Evolutionary conservation across 2,113 vertebrate species (phyloP), one percentile per base, ranked within the genome.

Genomic region (Carassius gibelio): DNA sequence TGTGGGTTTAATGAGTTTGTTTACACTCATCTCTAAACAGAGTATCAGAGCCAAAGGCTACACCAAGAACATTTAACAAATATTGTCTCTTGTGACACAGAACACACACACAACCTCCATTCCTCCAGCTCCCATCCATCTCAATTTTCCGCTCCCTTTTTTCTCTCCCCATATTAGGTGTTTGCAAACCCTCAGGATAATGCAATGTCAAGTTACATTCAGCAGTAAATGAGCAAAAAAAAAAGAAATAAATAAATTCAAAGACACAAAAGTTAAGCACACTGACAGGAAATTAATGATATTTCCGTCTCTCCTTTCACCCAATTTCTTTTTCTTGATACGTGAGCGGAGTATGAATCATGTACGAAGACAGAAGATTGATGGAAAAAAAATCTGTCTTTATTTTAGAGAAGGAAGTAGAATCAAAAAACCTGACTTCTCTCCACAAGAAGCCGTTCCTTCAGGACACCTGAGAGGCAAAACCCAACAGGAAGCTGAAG

Each of bases 211-310:
- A 23, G 23, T 59, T 57, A 26, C n/a, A 75, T 79, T 83, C 69
- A 19, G 15, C 48, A 76, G 50, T 86, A 78, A 86, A 82, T 77
- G 9, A 82, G 57, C 52, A 9, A 80, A 77, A 88, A 26, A 26
- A 9, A 80, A 64, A 76, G 71, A 72, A 69, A 89, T 64, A 84
- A 85, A 87, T 81, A 88, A 74, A 74, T 72, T 81, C 61, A 55
- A 42, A 42, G 26, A 59, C 36, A 45, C 38, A 26, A 71, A 77
- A 64, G 45, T 42, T 66, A 81, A 79, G 26, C 68, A 83, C 8
- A 23, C 42, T 75, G 72, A 88, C 80, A 85, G 71, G 83, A 89
- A 83, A 84, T 77, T 48, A 87, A 89, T 82, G n/a, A 80, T 79
- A 86, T 89, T 84, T 81, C 50, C n/a, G 62, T 81, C 69, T 89